phyloP scores from a whole-genome alignment of 1,140 invertebrate species.

The Drosophila sp. region DNA sequence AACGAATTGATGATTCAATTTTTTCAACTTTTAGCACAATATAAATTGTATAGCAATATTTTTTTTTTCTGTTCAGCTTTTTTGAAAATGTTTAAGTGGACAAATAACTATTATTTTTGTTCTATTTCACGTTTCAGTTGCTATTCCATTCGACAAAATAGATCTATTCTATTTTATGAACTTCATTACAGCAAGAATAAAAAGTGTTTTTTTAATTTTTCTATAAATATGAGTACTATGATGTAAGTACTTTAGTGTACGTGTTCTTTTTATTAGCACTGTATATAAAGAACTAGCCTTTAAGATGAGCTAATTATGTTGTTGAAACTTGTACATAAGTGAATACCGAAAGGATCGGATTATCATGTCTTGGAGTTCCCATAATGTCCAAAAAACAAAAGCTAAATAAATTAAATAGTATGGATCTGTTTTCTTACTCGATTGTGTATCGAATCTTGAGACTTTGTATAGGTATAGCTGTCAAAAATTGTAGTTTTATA shows the following conservation, averaged over 20 bases:
- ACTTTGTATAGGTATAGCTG: conserved; percentile 4
- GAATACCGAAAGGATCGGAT: conserved; percentile 15
- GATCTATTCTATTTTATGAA: neutral
- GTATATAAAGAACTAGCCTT: conserved; percentile 12
- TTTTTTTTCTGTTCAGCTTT: neutral
- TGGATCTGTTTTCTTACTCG: neutral
- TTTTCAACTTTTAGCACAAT: neutral
- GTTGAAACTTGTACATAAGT: conserved; percentile 15
- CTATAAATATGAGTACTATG: conserved; percentile 4
- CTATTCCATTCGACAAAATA: neutral
- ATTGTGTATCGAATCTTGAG: neutral
- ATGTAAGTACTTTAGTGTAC: neutral
- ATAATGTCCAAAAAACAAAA: conserved; percentile 3
- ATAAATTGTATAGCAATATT: neutral
- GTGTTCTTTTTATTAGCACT: neutral
- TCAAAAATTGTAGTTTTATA: conserved; percentile 8
- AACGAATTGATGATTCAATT: conserved; percentile 4
- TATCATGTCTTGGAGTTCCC: conserved; percentile 13
- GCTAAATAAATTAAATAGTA: neutral
- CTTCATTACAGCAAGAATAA: neutral
- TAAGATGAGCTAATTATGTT: conserved; percentile 14
- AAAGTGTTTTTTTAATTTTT: neutral
- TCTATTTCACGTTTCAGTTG: conserved; percentile 1
- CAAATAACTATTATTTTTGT: neutral
- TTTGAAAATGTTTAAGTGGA: neutral